Conservation (phyloP, 2,113 vertebrate genomes). For the Larimichthys crocea region DNA sequence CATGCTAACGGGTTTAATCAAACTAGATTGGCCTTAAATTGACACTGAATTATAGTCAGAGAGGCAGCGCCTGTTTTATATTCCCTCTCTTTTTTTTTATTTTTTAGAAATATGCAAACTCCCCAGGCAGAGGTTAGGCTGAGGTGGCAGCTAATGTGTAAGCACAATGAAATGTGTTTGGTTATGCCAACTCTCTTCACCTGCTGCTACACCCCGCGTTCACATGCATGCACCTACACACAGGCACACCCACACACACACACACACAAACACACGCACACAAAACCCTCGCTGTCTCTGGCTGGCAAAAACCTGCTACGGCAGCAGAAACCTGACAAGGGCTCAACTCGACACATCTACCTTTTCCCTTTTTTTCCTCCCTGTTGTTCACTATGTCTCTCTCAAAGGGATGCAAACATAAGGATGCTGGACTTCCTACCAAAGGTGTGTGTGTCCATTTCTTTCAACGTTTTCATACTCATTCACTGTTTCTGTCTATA, state of each 20-base stretch:
- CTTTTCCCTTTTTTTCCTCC: neutral
- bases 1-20: neutral
- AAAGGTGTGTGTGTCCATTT: slow-evolving; percentile 5
- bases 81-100: neutral
- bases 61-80: neutral
- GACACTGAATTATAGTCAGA: neutral
- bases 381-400: slow-evolving; percentile 36
- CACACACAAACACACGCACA: neutral
- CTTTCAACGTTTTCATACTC: neutral
- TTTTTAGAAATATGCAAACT: slow-evolving; percentile 4
- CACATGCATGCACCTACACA: neutral
- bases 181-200: slow-evolving; percentile 25
- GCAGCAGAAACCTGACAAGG: slow-evolving; percentile 63
- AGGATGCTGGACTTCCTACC: neutral
- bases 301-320: slow-evolving; percentile 62
- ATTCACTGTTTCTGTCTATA: neutral
- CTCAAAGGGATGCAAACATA: slow-evolving; percentile 18
- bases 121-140: slow-evolving; percentile 1
- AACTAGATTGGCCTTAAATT: neutral
- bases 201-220: slow-evolving; percentile 20
- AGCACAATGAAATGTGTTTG: slow-evolving; percentile 28
- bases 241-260: neutral
- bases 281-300: slow-evolving; percentile 29
- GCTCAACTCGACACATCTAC: slow-evolving; percentile 57
- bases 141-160: slow-evolving; percentile 29